Conservation (phyloP, 2,113 vertebrate genomes). For the Lycaon pictus region DNA sequence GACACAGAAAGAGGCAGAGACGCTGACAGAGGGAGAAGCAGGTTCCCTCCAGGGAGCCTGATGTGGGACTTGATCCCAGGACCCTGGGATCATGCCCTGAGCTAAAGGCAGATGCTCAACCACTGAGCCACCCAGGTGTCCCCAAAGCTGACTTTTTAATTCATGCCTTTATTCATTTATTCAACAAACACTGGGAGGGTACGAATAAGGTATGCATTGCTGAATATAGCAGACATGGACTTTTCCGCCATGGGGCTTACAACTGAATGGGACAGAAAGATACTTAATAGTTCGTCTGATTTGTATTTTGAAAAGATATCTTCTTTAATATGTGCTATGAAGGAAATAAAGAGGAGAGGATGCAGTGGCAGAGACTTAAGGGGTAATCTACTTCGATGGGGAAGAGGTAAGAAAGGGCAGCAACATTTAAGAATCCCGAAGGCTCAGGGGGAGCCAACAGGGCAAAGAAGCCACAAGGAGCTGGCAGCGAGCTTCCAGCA, state of each 20-base stretch:
- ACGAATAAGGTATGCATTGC: background rate
- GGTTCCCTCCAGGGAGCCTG: too few species aligned
- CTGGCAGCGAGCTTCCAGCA: accelerated
- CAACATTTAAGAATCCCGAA: background rate
- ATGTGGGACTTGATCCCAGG: too few species aligned
- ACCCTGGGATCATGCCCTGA: too few species aligned
- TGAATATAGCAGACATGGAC: background rate
- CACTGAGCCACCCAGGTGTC: too few species aligned
- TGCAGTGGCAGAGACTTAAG: background rate
- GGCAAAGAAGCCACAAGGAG: background rate
- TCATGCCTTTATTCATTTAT: background rate
- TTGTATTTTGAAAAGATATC: background rate
- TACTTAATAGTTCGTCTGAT: background rate
- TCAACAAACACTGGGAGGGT: background rate
- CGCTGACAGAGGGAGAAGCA: too few species aligned
- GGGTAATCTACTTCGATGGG: background rate
- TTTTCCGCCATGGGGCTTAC: background rate
- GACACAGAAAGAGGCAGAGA: too few species aligned
- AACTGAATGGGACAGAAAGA: background rate
- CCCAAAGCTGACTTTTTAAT: background rate
- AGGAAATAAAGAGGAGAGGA: background rate
- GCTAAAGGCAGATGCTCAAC: too few species aligned
- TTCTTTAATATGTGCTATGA: background rate
- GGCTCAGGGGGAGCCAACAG: background rate
- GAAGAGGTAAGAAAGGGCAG: background rate